phyloP scores from a whole-genome alignment of 2,888 invertebrate genomes.

The Archips xylosteana region DNA sequence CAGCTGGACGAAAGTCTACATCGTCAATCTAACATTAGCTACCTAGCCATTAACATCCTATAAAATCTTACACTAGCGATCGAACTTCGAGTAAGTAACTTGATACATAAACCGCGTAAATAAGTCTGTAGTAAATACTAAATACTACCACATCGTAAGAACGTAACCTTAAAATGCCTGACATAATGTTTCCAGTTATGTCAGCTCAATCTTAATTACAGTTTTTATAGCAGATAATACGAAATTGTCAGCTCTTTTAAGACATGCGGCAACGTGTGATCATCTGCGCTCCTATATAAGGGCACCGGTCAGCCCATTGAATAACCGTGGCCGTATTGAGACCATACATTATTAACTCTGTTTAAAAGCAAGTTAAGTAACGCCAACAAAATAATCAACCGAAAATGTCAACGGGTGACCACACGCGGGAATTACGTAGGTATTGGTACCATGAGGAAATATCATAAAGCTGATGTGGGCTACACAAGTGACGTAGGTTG shows the following conservation, averaged over 20 bases:
- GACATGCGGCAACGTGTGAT: slow-evolving; percentile 4
- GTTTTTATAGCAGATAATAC: not conserved
- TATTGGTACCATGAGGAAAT: slow-evolving; percentile 32
- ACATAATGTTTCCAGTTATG: not conserved
- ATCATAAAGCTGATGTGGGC: slow-evolving; percentile 22
- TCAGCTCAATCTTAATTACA: not conserved
- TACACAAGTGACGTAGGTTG: slow-evolving; percentile 9
- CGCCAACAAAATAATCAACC: slow-evolving; percentile 29
- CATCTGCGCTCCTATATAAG: slow-evolving; percentile 17
- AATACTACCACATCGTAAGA: not conserved
- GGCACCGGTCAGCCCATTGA: slow-evolving; percentile 7
- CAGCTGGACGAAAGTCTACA: no score
- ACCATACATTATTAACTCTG: slow-evolving; percentile 26
- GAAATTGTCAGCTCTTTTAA: not conserved
- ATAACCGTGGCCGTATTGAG: slow-evolving; percentile 15
- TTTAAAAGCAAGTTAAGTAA: slow-evolving; percentile 34
- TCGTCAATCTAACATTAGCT: no score
- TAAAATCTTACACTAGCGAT: no score
- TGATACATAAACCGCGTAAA: not conserved
- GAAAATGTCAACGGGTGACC: slow-evolving; percentile 32
- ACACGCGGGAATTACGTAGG: slow-evolving; percentile 27
- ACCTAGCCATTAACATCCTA: no score
- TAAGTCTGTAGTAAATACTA: no score
- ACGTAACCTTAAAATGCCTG: slow-evolving; percentile 5
- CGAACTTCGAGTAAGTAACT: no score